Conservation (phyloP, 1,140 invertebrate genomes). For the Antheraea mylitta region DNA sequence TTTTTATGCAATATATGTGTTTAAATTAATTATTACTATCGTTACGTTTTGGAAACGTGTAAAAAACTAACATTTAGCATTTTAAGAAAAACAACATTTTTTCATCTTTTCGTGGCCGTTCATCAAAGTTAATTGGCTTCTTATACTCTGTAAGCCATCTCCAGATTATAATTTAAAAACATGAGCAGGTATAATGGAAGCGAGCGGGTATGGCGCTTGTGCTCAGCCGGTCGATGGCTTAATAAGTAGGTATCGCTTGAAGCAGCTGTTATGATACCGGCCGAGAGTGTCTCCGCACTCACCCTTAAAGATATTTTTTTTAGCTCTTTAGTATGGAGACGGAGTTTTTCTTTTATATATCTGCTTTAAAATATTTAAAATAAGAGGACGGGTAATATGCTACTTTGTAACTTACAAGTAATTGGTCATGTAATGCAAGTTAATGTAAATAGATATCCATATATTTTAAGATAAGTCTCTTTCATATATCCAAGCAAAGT, state of each 20-base stretch:
- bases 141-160: conserved; percentile 29
- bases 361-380: not conserved
- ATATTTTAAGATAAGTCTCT: no score
- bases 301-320: conserved; percentile 61
- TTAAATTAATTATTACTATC: no score
- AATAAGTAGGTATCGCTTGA: conserved; percentile 73
- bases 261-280: conserved; percentile 75
- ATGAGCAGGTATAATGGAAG: conserved; percentile 55
- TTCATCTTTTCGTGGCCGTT: not conserved
- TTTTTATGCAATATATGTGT: no score
- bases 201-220: conserved; percentile 34
- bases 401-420: no score
- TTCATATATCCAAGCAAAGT: no score
- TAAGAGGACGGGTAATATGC: no score
- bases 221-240: conserved; percentile 51
- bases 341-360: conserved; percentile 22
- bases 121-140: conserved; percentile 23
- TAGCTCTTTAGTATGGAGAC: conserved; percentile 31
- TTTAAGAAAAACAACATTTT: not conserved
- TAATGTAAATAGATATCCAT: no score
- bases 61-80: not conserved
- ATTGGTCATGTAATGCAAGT: no score
- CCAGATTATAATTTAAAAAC: conserved; percentile 61
- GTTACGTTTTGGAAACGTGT: no score
- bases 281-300: conserved; percentile 72